Base-by-base conservation (phyloP, 2,113 vertebrate species). In the Actinemys pallida region DNA sequence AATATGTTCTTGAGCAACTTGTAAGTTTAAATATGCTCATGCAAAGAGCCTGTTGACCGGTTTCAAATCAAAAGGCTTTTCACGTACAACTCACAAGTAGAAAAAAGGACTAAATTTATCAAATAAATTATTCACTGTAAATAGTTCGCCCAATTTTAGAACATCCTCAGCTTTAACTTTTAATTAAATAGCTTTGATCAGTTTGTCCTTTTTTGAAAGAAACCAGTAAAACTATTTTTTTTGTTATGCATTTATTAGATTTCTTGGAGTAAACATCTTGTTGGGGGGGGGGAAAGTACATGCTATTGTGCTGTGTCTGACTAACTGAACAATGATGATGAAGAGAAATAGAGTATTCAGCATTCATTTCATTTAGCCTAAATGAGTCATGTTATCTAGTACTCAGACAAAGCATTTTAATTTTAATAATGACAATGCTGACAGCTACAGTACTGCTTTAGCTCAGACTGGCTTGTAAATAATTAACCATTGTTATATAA, bases 401-500 rank as follows among this genome's bases (percentile, higher is more conserved):
- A 91, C 54, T 86, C 91, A 96, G 91, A 93, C 91, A 96, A 94
- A 96, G 91, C 69, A 57, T 89, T 94, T 97, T 96, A 57, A 96
- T 96, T 94, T 96, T 94, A 92, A 93, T 96, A 97, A 96, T 0
- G 10, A 93, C 92, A 80, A 84, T 42, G 88, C 95, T 93, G 93
- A 97, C 96, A 97, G 92, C 86, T 95, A 88, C 94, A 94, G 83
- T 84, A 75, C 59, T 78, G 81, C 39, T 96, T 83, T 81, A 86
- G 93, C 94, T 95, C 86, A 96, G 93, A 50, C 95, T 91, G 84
- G 87, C 94, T 97, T 97, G 96, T 97, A 97, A 97, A 97, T 97
- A 95, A 98, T 98, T 97, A 97, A 97, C 92, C 92, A 93, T 57
- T 91, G 89, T 92, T 96, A 84, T 90, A 83, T 79, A 95, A 83